Evolutionary conservation across 2,888 invertebrate species (phyloP).

Genomic region (Eulithis prunata): DNA sequence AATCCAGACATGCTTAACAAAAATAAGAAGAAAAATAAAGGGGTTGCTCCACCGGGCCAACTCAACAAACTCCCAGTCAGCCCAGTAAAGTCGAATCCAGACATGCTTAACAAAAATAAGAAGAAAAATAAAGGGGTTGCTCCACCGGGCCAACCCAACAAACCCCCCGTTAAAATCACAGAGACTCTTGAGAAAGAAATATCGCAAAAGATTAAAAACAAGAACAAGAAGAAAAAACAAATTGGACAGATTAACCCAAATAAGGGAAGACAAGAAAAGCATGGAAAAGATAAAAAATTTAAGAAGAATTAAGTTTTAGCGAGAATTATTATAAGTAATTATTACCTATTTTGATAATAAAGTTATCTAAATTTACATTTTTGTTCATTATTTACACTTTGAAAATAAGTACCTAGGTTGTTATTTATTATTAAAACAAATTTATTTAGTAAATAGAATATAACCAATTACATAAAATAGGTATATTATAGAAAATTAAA

Average conservation of each 20-base stretch:
- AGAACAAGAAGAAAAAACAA: constrained; percentile 66
- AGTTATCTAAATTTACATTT: constrained; percentile 30
- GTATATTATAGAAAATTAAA: constrained; percentile 11
- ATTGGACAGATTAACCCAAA: constrained; percentile 65
- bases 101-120: constrained; percentile 51
- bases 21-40: constrained; percentile 47
- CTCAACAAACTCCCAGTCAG: constrained; percentile 47
- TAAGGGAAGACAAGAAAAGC: constrained; percentile 42
- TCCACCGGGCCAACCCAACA: constrained; percentile 32
- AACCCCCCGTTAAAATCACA: constrained; percentile 57
- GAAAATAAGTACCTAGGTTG: background rate
- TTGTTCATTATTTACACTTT: constrained; percentile 1
- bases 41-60: constrained; percentile 15
- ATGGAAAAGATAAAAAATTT: constrained; percentile 52
- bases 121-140: constrained; percentile 38
- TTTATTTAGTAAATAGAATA: background rate
- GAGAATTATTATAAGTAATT: constrained; percentile 21
- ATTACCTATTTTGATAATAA: constrained; percentile 44
- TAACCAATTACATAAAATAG: constrained; percentile 11
- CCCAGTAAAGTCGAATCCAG: constrained; percentile 22
- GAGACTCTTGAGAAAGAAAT: constrained; percentile 58
- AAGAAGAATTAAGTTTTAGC: constrained; percentile 49
- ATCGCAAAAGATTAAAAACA: constrained; percentile 68
- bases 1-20: constrained; percentile 46
- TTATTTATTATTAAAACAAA: background rate